A percentile compares a stretch with the other conserved stretches of the same genome.
These are phyloP conservation scores for Palythoa grandiflora DNA, from an alignment of 92 coral and sea anemone species.

Conservation along the genomic window DNA sequence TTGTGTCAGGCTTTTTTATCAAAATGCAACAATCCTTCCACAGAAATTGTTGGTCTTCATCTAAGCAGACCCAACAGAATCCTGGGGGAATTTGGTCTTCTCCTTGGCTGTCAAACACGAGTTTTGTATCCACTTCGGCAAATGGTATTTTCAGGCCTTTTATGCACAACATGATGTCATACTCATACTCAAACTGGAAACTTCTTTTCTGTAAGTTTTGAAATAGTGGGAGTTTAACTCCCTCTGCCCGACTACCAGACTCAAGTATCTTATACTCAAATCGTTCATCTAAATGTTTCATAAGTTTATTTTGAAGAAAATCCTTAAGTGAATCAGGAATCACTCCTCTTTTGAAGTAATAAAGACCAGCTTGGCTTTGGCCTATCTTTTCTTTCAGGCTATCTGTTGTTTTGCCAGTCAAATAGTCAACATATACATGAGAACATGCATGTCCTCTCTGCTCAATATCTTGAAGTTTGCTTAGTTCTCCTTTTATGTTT, in stretches of 20 bases:
- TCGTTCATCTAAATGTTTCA: background rate
- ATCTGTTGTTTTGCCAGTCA: background rate
- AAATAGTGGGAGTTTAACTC: slow-evolving; percentile 2
- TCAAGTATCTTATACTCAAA: slow-evolving; percentile 6
- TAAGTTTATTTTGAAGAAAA: slow-evolving; percentile 5
- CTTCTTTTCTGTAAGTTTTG: background rate
- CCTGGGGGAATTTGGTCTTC: background rate
- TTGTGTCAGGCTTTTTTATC: background rate
- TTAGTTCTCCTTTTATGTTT: background rate
- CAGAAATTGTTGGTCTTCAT: background rate
- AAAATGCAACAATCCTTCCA: slow-evolving; percentile 1
- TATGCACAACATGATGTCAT: slow-evolving; percentile 2
- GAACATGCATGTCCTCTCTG: background rate
- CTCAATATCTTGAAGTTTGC: background rate
- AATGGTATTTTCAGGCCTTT: slow-evolving; percentile 10
- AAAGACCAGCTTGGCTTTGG: background rate
- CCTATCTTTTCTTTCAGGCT: background rate
- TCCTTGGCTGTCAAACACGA: background rate
- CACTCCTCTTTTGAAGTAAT: slow-evolving; percentile 6
- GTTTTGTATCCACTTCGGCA: background rate
- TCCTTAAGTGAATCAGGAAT: slow-evolving; percentile 8
- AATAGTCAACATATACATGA: background rate
- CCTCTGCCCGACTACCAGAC: slow-evolving; percentile 8
- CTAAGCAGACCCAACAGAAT: background rate
- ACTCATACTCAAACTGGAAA: background rate